Conservation (phyloP, 53 echinoderm and acorn worm species). For the Actinopyga echinites region DNA sequence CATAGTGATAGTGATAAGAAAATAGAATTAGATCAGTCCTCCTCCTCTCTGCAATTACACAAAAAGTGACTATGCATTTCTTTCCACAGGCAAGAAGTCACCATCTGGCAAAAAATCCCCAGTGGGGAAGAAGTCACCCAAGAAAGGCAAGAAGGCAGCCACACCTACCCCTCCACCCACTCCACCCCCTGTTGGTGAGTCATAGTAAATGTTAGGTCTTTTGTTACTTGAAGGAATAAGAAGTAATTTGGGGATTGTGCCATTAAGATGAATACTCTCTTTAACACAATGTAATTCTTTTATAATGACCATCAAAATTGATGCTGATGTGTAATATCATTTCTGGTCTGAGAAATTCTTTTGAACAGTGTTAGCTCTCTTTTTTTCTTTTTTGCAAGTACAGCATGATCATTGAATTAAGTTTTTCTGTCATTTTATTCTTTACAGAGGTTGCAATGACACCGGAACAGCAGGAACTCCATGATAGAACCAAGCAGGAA, state of each 20-base stretch:
- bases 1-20: no score
- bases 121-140: slow-evolving; percentile 91
- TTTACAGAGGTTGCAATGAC: slow-evolving; percentile 38
- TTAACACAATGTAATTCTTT: not conserved
- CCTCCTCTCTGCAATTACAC: no score
- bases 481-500: slow-evolving; percentile 80
- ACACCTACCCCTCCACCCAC: slow-evolving; percentile 97
- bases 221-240: not conserved
- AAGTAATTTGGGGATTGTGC: not conserved
- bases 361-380: no score
- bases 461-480: slow-evolving; percentile 62
- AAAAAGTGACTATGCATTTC: not conserved
- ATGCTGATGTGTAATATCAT: no score
- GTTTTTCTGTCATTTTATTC: not conserved
- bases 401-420: no score
- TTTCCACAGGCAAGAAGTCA: slow-evolving; percentile 59
- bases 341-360: no score
- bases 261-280: not conserved
- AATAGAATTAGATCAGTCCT: no score
- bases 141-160: slow-evolving; percentile 97
- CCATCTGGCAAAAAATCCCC: slow-evolving; percentile 89
- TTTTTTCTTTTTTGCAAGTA: no score
- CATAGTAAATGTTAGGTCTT: not conserved
- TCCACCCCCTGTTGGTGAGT: slow-evolving; percentile 85
- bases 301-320: no score